Percentiles rank a stretch among this genome's conserved stretches.
phyloP scores from a whole-genome alignment of 2,888 invertebrate genomes.

The Pollenia griseotomentosa region DNA sequence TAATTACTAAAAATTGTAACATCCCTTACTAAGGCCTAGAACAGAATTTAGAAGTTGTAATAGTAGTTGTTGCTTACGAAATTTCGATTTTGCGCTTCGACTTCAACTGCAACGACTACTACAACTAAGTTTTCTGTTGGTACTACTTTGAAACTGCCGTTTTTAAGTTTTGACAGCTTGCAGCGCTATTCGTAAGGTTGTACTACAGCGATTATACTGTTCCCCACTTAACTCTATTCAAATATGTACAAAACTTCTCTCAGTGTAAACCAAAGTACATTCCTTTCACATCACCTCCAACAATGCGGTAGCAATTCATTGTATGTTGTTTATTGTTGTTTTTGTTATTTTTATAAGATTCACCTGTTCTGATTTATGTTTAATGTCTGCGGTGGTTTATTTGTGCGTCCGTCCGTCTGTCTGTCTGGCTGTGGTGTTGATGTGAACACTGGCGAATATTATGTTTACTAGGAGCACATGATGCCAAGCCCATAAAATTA shows the following conservation, averaged over 20 bases:
- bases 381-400: slow-evolving; percentile 35
- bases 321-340: not conserved
- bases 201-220: no score
- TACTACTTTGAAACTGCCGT: no score
- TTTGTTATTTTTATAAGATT: slow-evolving; percentile 41
- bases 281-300: slow-evolving; percentile 61
- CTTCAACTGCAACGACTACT: no score
- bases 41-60: no score
- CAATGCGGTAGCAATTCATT: slow-evolving; percentile 63
- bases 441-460: slow-evolving; percentile 46
- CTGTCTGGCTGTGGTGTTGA: slow-evolving; percentile 19
- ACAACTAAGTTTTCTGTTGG: no score
- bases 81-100: no score
- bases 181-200: no score
- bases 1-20: no score
- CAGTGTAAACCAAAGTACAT: slow-evolving; percentile 11
- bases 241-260: not conserved
- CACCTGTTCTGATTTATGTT: slow-evolving; percentile 67
- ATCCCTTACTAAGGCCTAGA: no score
- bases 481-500: slow-evolving; percentile 63
- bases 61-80: no score
- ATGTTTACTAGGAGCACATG: slow-evolving; percentile 42
- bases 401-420: not conserved
- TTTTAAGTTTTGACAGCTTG: no score
- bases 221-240: no score